Conservation (phyloP, 1,140 invertebrate genomes). For the Nomia melanderi region DNA sequence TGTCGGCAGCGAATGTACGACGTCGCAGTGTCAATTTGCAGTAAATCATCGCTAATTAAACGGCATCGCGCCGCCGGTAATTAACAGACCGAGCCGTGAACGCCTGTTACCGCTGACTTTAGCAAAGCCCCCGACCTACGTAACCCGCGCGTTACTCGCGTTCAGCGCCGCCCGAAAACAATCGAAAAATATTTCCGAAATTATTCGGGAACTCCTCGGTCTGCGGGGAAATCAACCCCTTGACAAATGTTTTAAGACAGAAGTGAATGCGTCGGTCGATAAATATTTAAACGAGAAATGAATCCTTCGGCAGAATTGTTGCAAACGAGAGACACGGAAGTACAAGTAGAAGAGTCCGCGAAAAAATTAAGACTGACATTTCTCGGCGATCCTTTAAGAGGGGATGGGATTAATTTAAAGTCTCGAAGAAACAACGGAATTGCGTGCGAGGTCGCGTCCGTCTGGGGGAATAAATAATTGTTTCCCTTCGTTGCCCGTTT, state of each 20-base stretch:
- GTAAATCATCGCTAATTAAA: conserved; percentile 56
- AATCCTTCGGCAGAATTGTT: conserved; percentile 12
- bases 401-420: neutral
- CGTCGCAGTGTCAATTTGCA: conserved; percentile 40
- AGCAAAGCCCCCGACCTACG: neutral
- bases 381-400: neutral
- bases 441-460: neutral
- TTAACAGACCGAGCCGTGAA: conserved; percentile 29
- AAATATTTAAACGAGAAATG: neutral
- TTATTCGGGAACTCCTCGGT: too few relatives aligned
- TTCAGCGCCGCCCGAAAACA: too few relatives aligned
- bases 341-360: neutral
- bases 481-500: neutral
- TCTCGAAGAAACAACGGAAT: neutral
- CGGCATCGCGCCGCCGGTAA: conserved; percentile 21
- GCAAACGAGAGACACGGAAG: neutral
- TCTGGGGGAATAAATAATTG: neutral
- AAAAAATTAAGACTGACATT: neutral
- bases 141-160: too few relatives aligned
- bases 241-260: too few relatives aligned
- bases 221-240: too few relatives aligned
- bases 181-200: too few relatives aligned
- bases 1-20: conserved; percentile 8
- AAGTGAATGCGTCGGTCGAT: neutral
- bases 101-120: conserved; percentile 14